These are phyloP conservation scores for Chaenocephalus aceratus DNA, from an alignment of 2,113 vertebrate species.

Conservation along the genomic window DNA sequence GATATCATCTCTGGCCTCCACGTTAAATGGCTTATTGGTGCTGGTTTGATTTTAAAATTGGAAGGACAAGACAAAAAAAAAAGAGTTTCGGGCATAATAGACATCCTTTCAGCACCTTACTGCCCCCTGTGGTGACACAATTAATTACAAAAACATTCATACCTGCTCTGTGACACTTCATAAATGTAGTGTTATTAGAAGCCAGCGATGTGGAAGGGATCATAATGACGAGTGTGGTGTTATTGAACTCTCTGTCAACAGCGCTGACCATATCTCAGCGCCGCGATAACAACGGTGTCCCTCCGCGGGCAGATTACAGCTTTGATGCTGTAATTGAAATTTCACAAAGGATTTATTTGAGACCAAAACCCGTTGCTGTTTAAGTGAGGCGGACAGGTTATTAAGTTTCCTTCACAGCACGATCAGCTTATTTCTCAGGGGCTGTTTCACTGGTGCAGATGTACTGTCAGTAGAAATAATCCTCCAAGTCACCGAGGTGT, in stretches of 20 bases:
- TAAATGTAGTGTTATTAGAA: conserved; percentile 19
- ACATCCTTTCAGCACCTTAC: neutral
- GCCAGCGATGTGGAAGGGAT: conserved; percentile 47
- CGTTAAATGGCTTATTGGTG: conserved; percentile 1
- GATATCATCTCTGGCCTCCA: conserved; percentile 30
- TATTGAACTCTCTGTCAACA: conserved; percentile 45
- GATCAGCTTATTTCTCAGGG: conserved; percentile 65
- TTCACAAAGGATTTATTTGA: conserved; percentile 74
- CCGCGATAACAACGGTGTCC: conserved; percentile 47
- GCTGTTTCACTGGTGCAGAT: conserved; percentile 61
- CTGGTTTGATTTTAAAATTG: conserved; percentile 24
- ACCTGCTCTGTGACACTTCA: conserved; percentile 21
- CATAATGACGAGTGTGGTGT: conserved; percentile 39
- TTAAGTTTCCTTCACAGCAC: conserved; percentile 70
- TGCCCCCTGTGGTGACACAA: conserved; percentile 45
- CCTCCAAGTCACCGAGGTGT: conserved; percentile 40
- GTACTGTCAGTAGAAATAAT: conserved; percentile 71
- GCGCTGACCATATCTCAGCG: conserved; percentile 30
- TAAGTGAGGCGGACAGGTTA: conserved; percentile 74
- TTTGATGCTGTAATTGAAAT: conserved; percentile 72
- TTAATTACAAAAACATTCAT: conserved; percentile 61
- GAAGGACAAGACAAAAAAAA: neutral
- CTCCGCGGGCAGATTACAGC: conserved; percentile 48
- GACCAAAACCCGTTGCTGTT: conserved; percentile 57
- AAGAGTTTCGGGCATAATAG: neutral